A percentile compares a stretch with the other conserved stretches of the same genome.
Evolutionary conservation across 1,140 invertebrate genomes (phyloP).

Genomic region (Propsilocerus akamusi): DNA sequence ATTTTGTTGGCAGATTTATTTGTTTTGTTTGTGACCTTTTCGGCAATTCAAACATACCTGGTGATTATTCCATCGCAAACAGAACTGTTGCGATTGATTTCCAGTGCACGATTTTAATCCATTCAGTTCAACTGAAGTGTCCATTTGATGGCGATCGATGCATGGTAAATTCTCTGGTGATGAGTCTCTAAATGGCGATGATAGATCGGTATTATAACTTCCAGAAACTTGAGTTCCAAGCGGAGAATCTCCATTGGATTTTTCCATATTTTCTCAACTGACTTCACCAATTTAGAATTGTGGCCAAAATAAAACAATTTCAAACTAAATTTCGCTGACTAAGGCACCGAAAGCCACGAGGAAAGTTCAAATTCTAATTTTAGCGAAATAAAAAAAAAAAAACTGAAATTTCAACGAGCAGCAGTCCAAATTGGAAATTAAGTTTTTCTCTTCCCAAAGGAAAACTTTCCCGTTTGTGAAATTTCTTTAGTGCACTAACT

Average conservation of each 20-base stretch:
- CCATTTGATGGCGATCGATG: background rate
- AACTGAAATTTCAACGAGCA: no score
- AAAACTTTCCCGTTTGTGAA: no score
- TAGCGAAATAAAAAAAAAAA: no score
- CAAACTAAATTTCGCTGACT: background rate
- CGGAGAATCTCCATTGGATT: no score
- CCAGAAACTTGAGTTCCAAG: background rate
- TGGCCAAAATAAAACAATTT: no score
- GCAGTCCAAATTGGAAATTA: no score
- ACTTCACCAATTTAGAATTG: background rate
- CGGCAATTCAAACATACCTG: slow-evolving; percentile 31
- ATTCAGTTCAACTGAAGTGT: slow-evolving; percentile 11
- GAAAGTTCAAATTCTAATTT: background rate
- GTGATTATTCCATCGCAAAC: slow-evolving; percentile 64
- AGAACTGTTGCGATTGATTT: slow-evolving; percentile 50
- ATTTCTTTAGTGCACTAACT: no score
- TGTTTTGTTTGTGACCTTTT: no score
- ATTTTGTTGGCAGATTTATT: no score
- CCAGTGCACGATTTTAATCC: no score
- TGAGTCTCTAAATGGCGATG: background rate
- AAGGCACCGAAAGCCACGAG: slow-evolving; percentile 2
- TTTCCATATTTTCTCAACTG: background rate
- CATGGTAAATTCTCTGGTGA: background rate
- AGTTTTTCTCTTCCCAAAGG: no score
- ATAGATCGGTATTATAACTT: background rate